These are phyloP conservation scores for Thunnus thynnus DNA, from an alignment of 2,113 vertebrate genomes.

Conservation along the genomic window DNA sequence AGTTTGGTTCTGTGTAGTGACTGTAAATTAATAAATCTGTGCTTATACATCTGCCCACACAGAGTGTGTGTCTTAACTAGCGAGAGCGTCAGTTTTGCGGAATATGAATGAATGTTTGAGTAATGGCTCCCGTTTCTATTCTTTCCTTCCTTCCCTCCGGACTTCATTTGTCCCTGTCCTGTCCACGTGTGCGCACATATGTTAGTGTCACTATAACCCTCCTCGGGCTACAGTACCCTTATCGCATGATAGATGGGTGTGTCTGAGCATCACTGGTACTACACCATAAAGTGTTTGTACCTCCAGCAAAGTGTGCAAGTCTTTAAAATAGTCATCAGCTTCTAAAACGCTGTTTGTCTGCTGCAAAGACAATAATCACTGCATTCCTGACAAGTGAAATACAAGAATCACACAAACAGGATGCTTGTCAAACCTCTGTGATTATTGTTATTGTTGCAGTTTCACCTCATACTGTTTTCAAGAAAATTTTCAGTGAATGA, in stretches of 20 bases:
- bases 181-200: slow-evolving; percentile 53
- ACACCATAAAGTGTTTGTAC: background rate
- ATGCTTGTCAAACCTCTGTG: slow-evolving; percentile 45
- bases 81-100: slow-evolving; percentile 21
- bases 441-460: background rate
- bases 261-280: slow-evolving; percentile 8
- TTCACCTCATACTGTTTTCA: background rate
- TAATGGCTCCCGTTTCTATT: slow-evolving; percentile 70
- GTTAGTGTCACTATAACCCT: slow-evolving; percentile 54
- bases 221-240: slow-evolving; percentile 33
- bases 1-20: slow-evolving; percentile 15
- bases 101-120: slow-evolving; percentile 61
- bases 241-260: slow-evolving; percentile 25
- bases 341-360: slow-evolving; percentile 25
- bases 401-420: slow-evolving; percentile 50
- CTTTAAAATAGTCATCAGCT: slow-evolving; percentile 14
- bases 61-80: slow-evolving; percentile 2
- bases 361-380: slow-evolving; percentile 44
- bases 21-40: background rate
- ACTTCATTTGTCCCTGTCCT: slow-evolving; percentile 67
- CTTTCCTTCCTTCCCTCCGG: slow-evolving; percentile 65
- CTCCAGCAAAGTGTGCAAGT: background rate
- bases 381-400: slow-evolving; percentile 52
- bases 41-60: background rate
- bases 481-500: background rate